Conservation (phyloP, 2,797 vertebrate genomes). For the Apogon hyalosoma region DNA sequence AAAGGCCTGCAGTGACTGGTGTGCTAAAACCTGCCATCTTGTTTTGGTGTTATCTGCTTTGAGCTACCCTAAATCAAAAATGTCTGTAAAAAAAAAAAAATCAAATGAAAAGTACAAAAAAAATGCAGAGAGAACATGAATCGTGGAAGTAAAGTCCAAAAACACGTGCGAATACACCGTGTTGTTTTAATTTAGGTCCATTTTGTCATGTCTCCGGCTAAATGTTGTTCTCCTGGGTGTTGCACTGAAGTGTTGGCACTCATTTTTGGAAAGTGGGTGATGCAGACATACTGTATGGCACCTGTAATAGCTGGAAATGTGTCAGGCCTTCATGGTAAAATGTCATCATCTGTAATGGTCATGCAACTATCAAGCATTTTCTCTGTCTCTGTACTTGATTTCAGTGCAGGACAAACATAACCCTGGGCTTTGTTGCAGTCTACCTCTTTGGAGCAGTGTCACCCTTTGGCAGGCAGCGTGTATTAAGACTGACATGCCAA, state of each 20-base stretch:
- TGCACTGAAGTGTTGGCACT: slow-evolving; percentile 41
- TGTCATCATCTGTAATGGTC: slow-evolving; percentile 58
- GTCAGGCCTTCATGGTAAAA: slow-evolving; percentile 46
- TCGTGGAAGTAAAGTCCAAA: slow-evolving; percentile 12
- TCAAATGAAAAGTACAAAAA: slow-evolving; percentile 2
- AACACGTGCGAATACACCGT: slow-evolving; percentile 12
- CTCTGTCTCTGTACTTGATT: slow-evolving; percentile 53
- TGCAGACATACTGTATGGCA: slow-evolving; percentile 48
- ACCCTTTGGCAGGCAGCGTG: slow-evolving; percentile 51
- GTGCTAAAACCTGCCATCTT: slow-evolving; percentile 53
- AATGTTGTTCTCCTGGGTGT: slow-evolving; percentile 53
- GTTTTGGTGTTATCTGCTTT: slow-evolving; percentile 47
- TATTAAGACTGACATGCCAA: slow-evolving; percentile 56
- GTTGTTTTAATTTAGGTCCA: slow-evolving; percentile 12
- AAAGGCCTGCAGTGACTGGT: slow-evolving; percentile 53
- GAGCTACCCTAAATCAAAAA: background rate
- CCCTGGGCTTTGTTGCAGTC: slow-evolving; percentile 45
- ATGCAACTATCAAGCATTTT: slow-evolving; percentile 39
- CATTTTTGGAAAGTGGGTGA: slow-evolving; percentile 48
- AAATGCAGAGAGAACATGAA: background rate
- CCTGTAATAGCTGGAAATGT: slow-evolving; percentile 59
- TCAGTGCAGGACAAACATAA: slow-evolving; percentile 59
- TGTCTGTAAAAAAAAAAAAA: too few relatives aligned
- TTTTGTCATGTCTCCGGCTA: slow-evolving; percentile 35
- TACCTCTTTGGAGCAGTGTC: slow-evolving; percentile 55